Evolutionary conservation across 2,797 vertebrate species (phyloP).

Genomic region (Bufotes viridis): DNA sequence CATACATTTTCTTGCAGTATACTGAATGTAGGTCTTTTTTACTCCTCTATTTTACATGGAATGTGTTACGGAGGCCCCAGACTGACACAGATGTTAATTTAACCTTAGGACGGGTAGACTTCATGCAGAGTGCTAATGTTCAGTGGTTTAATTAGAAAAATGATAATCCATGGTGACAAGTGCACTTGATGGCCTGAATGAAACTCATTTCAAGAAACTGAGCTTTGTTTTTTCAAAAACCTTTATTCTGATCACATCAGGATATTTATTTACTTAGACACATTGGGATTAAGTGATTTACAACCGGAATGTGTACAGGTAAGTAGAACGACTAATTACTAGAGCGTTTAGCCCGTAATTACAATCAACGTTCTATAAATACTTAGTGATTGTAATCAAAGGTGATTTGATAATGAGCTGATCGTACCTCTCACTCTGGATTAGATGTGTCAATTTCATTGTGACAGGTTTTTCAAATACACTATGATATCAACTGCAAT

Average conservation of each 20-base stretch:
- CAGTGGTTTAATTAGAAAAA: not conserved
- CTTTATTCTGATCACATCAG: not conserved
- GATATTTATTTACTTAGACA: slow-evolving; percentile 18
- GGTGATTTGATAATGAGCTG: slow-evolving; percentile 12
- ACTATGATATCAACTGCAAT: not conserved
- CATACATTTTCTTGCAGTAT: too few species aligned
- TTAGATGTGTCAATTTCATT: slow-evolving; percentile 30
- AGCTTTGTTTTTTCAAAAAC: slow-evolving; percentile 5
- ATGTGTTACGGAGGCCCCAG: too few species aligned
- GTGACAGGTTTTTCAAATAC: not conserved
- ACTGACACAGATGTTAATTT: too few species aligned
- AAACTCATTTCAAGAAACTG: not conserved
- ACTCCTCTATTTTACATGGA: too few species aligned
- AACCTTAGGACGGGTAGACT: not conserved
- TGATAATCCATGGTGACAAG: not conserved
- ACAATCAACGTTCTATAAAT: slow-evolving; percentile 54
- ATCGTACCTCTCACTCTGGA: slow-evolving; percentile 2
- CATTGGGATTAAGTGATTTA: slow-evolving; percentile 17
- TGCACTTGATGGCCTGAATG: not conserved
- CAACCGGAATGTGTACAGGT: slow-evolving; percentile 20
- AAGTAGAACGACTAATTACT: slow-evolving; percentile 38
- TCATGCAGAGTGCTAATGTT: not conserved
- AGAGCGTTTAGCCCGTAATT: slow-evolving; percentile 48
- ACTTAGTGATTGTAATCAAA: slow-evolving; percentile 50
- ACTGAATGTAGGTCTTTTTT: too few species aligned